Base-by-base conservation (phyloP, 1,140 invertebrate genomes). In the Drosophila lini region DNA sequence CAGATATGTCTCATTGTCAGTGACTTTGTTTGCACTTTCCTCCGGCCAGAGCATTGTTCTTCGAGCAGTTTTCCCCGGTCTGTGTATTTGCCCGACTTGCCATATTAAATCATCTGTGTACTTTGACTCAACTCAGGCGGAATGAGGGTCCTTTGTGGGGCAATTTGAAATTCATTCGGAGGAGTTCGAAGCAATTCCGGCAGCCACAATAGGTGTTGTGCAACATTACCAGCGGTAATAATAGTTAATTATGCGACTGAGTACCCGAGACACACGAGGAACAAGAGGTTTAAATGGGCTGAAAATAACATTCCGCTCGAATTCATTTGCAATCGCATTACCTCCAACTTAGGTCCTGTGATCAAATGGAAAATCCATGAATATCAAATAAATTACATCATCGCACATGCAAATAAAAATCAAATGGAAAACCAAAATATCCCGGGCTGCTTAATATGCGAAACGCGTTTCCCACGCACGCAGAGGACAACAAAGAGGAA, bases 311-410 rank as follows among this genome's bases (percentile, higher is more conserved):
- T 58, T 42, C 19, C 53, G 15, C 40, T 53, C 13, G 70, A 62
- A 74, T 62, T 74, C 48, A 73, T 73, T 62, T 74, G 57, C 44
- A 48, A 52, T 65, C 59, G 45, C 32, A 65, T 64, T 75, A 65
- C 60, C 44, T 74, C 45, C 8, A 10, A 58, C 44, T 55, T 50
- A 7, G 32, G 22, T 9, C 40, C 40, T 45, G 40, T 41, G 41
- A 40, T 58, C 45, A 63, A 79, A 81, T 76, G 58, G 69, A 64
- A 81, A 68, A 64, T 67, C 82, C 64, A 86, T 88, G 60, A 86
- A 76, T 79, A 79, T 76, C 79, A 73, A 77, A 86, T 82, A 88
- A 86, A 86, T 86, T 86, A 85, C 82, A 85, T 85, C 82, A 85
- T 86, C 79, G 31, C 58, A 70, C 53, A 59, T 61, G 61, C 48